Percentiles rank a stretch among this genome's conserved stretches.
These are phyloP conservation scores for Thoracochromis brauschi DNA, from an alignment of 2,113 vertebrate genomes.

Conservation along the genomic window DNA sequence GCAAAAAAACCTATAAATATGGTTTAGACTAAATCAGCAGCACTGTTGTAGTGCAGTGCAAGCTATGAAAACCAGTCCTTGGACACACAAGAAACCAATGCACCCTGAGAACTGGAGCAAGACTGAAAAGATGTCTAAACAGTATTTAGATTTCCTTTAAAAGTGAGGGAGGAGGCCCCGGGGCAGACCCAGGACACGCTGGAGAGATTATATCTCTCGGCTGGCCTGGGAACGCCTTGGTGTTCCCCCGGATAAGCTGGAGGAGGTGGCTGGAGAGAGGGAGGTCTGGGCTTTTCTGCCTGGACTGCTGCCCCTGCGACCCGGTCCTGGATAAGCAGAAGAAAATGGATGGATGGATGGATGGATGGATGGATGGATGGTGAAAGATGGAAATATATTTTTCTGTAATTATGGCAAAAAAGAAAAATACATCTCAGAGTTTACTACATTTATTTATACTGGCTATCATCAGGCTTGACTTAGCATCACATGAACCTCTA, in stretches of 20 bases:
- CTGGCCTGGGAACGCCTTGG: neutral
- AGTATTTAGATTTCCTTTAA: neutral
- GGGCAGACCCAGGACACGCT: neutral
- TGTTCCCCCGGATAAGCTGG: neutral
- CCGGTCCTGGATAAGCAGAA: accelerated
- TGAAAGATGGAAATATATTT: neutral
- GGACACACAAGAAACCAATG: neutral
- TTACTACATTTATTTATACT: neutral
- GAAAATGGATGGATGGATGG: neutral
- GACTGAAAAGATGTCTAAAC: neutral
- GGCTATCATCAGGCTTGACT: accelerated
- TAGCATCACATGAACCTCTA: neutral
- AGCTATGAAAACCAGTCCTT: neutral
- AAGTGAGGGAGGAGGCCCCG: neutral
- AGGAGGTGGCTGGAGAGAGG: neutral
- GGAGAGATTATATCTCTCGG: neutral
- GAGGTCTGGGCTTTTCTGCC: neutral
- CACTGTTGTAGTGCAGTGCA: neutral
- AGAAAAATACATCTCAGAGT: neutral
- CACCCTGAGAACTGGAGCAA: neutral
- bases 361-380: neutral
- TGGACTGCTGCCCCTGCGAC: accelerated
- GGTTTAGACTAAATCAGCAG: neutral
- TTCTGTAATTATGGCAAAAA: neutral
- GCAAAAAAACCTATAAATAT: neutral